Conservation (phyloP, 2,113 vertebrate genomes). For the Phaethon lepturus region DNA sequence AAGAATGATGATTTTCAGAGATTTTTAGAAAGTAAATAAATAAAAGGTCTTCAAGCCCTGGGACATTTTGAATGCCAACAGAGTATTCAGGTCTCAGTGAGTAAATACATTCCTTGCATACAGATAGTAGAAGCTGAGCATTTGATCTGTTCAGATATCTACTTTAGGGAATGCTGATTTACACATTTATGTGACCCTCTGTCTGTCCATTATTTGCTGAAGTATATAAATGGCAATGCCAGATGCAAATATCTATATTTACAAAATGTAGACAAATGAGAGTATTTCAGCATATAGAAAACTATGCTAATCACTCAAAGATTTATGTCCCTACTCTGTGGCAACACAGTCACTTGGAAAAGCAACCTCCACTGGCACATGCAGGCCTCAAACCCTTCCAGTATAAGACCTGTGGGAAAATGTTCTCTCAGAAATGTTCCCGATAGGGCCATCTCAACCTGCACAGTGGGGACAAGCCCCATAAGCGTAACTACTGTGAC, state of each 20-base stretch:
- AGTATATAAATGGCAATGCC: not conserved
- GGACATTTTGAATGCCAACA: not conserved
- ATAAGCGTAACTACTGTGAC: slow-evolving; percentile 87
- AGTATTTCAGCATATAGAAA: slow-evolving; percentile 86
- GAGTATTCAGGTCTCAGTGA: not conserved
- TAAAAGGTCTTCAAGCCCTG: not conserved
- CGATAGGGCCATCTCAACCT: slow-evolving; percentile 83
- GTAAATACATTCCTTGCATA: not conserved
- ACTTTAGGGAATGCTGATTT: not conserved
- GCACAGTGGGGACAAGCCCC: slow-evolving; percentile 86
- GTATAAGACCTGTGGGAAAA: slow-evolving; percentile 89
- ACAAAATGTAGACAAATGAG: not conserved
- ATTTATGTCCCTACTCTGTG: slow-evolving; percentile 89
- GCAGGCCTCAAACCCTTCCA: slow-evolving; percentile 89
- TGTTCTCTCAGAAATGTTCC: slow-evolving; percentile 87
- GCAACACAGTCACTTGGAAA: slow-evolving; percentile 88
- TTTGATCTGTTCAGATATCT: not conserved
- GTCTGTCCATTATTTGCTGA: not conserved
- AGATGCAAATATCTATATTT: not conserved
- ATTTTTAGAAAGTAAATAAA: not conserved
- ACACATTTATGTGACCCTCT: not conserved
- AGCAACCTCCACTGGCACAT: slow-evolving; percentile 87
- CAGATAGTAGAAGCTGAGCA: not conserved
- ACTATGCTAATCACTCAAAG: slow-evolving; percentile 88
- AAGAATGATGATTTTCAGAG: not conserved